Percentiles rank a stretch among this genome's conserved stretches.
Conservation (phyloP, 2,888 invertebrate genomes). For the Ischnus inquisitorius region DNA sequence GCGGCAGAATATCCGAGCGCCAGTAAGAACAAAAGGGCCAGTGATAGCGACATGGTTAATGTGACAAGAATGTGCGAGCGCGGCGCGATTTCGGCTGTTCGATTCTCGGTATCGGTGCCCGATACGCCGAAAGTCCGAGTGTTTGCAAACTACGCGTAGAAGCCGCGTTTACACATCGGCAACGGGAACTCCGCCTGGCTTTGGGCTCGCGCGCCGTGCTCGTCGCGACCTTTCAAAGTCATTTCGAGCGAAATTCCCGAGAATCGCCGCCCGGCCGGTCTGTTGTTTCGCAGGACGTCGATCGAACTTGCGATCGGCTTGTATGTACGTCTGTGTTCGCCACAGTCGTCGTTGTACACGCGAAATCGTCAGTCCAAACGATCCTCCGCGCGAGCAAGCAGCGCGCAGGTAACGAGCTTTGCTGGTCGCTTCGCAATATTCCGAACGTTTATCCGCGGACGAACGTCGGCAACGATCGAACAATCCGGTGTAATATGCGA, state of each 20-base stretch:
- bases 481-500: constrained; percentile 76
- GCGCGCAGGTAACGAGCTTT: constrained; percentile 11
- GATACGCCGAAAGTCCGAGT: constrained; percentile 62
- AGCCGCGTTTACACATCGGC: constrained; percentile 64
- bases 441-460: background rate
- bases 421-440: background rate
- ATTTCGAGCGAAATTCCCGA: constrained; percentile 54
- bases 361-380: constrained; percentile 58
- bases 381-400: constrained; percentile 30
- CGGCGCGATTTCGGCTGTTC: too few relatives aligned
- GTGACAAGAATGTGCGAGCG: constrained; percentile 25
- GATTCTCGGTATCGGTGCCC: constrained; percentile 57
- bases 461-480: constrained; percentile 19
- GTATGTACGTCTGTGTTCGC: background rate
- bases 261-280: constrained; percentile 37
- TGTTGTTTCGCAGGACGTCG: constrained; percentile 42
- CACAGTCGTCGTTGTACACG: background rate
- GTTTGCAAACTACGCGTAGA: constrained; percentile 77
- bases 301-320: background rate
- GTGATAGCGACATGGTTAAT: constrained; percentile 8
- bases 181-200: constrained; percentile 76
- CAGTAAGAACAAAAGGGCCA: background rate
- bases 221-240: constrained; percentile 72
- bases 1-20: background rate
- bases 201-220: constrained; percentile 67